phyloP scores from a whole-genome alignment of 2,113 vertebrate genomes.

The Silurus meridionalis region DNA sequence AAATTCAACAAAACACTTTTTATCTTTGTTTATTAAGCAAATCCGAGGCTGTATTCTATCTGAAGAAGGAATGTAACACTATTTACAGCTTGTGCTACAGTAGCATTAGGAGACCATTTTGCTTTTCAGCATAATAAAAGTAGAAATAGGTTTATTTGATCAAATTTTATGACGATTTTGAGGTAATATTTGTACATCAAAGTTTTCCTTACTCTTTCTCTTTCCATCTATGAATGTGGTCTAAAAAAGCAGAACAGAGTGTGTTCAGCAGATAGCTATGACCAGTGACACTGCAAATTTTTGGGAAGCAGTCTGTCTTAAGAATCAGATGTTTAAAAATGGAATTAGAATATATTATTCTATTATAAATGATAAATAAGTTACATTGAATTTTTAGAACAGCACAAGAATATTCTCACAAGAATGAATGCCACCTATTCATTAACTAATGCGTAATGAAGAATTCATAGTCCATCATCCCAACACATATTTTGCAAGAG shows the following conservation, averaged over 20 bases:
- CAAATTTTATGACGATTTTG: conserved; percentile 88
- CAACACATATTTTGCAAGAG: conserved; percentile 34
- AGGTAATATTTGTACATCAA: conserved; percentile 97
- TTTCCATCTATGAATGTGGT: conserved; percentile 41
- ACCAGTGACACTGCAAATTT: conserved; percentile 1
- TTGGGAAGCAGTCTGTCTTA: conserved; percentile 1
- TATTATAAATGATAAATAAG: conserved; percentile 20
- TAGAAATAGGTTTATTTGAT: conserved; percentile 58
- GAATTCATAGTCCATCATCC: background rate
- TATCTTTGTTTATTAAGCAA: conserved; percentile 64
- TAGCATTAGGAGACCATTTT: conserved; percentile 80
- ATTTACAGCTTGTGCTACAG: conserved; percentile 95
- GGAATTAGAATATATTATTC: conserved; percentile 16
- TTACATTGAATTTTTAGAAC: background rate
- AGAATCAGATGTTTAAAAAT: background rate
- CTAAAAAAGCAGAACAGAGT: conserved; percentile 45
- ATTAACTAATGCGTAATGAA: background rate
- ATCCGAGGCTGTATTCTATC: conserved; percentile 50
- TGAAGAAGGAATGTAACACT: conserved; percentile 68
- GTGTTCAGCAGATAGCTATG: conserved; percentile 38
- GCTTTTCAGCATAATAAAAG: conserved; percentile 69
- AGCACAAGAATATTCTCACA: background rate
- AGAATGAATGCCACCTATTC: background rate
- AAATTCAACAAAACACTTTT: conserved; percentile 72
- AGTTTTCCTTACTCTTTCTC: conserved; percentile 78